These are phyloP conservation scores for Heteractis magnifica DNA, from an alignment of 92 coral and sea anemone species.

Conservation along the genomic window DNA sequence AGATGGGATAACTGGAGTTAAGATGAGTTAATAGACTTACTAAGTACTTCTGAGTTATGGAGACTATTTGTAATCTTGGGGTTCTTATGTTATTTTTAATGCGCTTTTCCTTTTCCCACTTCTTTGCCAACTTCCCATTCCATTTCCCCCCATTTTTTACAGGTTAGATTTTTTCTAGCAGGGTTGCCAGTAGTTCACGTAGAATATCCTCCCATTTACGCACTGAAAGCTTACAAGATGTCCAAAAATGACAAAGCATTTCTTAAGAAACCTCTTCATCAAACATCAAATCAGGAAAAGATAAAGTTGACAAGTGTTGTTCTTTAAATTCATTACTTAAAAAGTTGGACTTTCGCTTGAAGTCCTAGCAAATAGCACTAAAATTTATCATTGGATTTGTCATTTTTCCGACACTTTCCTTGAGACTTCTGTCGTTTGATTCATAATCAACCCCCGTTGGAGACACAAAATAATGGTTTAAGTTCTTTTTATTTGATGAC, in stretches of 20 bases:
- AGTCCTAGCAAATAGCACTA: not conserved
- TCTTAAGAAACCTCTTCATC: slow-evolving; percentile 11
- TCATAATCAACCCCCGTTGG: not conserved
- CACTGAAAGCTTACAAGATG: not conserved
- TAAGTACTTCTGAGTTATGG: not conserved
- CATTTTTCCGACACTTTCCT: too few species aligned
- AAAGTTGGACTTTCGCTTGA: not conserved
- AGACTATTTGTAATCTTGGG: not conserved
- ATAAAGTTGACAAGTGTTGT: not conserved
- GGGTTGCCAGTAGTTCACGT: not conserved
- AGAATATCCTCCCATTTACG: not conserved
- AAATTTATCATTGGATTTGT: not conserved
- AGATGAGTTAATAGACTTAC: not conserved
- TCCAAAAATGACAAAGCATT: not conserved
- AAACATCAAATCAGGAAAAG: slow-evolving; percentile 5
- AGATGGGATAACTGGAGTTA: not conserved
- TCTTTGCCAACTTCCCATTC: not conserved
- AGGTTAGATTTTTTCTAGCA: not conserved
- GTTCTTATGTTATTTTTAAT: not conserved
- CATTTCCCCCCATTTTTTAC: not conserved
- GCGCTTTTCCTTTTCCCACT: not conserved
- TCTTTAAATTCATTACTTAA: not conserved
- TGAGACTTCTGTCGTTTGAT: not conserved
- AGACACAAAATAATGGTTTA: not conserved
- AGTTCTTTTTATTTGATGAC: not conserved